Percentiles rank a stretch among this genome's conserved stretches.
Evolutionary conservation across 2,113 vertebrate species (phyloP).

Genomic region (Myanophis thanlyinensis): DNA sequence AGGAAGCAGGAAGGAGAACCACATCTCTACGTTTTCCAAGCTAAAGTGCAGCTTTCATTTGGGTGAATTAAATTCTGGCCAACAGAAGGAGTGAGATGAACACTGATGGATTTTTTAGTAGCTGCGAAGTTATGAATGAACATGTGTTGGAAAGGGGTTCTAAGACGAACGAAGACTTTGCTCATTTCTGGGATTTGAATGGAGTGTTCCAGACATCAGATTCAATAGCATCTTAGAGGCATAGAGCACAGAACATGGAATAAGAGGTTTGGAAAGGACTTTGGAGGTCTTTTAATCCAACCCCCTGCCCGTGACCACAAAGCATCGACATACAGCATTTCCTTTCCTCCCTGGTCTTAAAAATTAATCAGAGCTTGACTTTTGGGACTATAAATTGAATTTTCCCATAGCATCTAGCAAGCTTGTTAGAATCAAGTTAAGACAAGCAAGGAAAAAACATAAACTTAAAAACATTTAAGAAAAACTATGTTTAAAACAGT

Average conservation of each 20-base stretch:
- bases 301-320: no score
- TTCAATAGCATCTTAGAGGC: not conserved
- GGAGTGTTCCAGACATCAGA: not conserved
- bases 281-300: no score
- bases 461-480: not conserved
- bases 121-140: not conserved
- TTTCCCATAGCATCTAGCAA: not conserved
- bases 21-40: not conserved
- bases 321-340: not conserved
- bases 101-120: rapidly evolving
- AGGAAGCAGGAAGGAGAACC: not conserved
- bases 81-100: not conserved
- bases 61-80: not conserved
- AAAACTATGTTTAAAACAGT: not conserved
- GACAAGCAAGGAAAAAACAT: not conserved
- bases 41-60: conserved; percentile 3
- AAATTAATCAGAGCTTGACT: rapidly evolving
- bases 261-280: no score
- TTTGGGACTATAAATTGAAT: no score
- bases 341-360: not conserved
- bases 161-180: no score
- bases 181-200: not conserved
- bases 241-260: no score
- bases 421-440: not conserved
- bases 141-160: not conserved